These are phyloP conservation scores for Aspidoscelis tigris DNA, from an alignment of 2,113 vertebrate species.

Conservation along the genomic window DNA sequence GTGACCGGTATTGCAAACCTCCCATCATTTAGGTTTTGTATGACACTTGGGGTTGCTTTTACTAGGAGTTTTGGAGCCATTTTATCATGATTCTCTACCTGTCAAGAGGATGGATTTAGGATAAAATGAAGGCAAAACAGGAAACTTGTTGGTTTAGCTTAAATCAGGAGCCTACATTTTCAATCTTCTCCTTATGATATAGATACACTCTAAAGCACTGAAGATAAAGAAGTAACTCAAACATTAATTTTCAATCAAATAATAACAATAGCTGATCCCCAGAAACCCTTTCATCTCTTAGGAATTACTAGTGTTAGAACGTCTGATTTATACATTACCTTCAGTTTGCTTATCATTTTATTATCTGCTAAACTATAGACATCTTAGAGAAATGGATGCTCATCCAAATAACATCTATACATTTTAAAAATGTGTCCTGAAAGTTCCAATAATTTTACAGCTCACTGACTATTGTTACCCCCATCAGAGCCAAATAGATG, in stretches of 20 bases:
- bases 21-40: slow-evolving; percentile 61
- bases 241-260: no score
- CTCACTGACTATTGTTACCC: no score
- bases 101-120: not conserved
- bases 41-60: slow-evolving; percentile 57
- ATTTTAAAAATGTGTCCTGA: not conserved
- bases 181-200: no score
- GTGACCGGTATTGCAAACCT: slow-evolving; percentile 66
- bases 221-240: no score
- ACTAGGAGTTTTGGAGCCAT: slow-evolving; percentile 65
- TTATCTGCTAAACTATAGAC: not conserved
- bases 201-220: no score
- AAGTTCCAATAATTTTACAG: no score
- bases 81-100: slow-evolving; percentile 75
- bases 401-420: not conserved
- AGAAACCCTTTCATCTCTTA: no score
- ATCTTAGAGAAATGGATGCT: no score
- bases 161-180: not conserved
- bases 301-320: no score
- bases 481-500: no score
- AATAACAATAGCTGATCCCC: no score
- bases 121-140: slow-evolving; percentile 11
- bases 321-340: no score
- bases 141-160: not conserved
- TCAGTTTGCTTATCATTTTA: not conserved